Conservation (phyloP, 2,797 vertebrate genomes). For the Pipistrellus nathusii region DNA sequence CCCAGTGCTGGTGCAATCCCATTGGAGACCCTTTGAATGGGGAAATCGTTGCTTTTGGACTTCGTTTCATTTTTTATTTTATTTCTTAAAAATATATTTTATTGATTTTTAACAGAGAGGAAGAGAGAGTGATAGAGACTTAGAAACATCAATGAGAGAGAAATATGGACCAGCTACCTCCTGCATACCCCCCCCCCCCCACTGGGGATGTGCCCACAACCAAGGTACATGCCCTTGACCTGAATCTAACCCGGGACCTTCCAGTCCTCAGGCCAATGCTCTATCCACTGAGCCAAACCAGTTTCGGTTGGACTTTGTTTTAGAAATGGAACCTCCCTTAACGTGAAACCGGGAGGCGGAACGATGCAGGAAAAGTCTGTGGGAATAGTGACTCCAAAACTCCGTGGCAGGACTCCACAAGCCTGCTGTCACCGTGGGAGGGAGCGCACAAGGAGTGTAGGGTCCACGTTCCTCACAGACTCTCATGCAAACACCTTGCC, state of each 20-base stretch:
- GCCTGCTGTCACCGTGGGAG: constrained; percentile 55
- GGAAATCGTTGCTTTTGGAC: constrained; percentile 68
- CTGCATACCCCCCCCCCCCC: no score
- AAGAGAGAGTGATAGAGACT: no score
- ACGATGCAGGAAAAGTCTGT: constrained; percentile 41
- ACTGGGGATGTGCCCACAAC: no score
- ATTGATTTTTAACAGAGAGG: no score
- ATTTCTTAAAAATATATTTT: neutral
- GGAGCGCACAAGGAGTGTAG: constrained; percentile 50
- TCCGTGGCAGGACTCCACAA: constrained; percentile 44
- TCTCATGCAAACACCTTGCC: constrained; percentile 18
- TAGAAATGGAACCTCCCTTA: constrained; percentile 67
- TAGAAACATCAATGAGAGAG: no score
- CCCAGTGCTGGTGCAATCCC: constrained; percentile 73
- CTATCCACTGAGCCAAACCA: no score
- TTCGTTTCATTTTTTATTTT: constrained; percentile 43
- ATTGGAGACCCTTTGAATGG: constrained; percentile 73
- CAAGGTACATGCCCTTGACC: no score
- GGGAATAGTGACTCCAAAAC: constrained; percentile 58
- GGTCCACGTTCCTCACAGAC: neutral
- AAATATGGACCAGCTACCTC: no score
- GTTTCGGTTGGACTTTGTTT: constrained; percentile 42
- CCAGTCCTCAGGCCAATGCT: no score
- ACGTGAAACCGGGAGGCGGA: constrained; percentile 37
- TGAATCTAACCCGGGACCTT: no score